Conservation (phyloP, 37 sponge, comb jelly and placozoan genomes). For the Cliona cf. orientalis region DNA sequence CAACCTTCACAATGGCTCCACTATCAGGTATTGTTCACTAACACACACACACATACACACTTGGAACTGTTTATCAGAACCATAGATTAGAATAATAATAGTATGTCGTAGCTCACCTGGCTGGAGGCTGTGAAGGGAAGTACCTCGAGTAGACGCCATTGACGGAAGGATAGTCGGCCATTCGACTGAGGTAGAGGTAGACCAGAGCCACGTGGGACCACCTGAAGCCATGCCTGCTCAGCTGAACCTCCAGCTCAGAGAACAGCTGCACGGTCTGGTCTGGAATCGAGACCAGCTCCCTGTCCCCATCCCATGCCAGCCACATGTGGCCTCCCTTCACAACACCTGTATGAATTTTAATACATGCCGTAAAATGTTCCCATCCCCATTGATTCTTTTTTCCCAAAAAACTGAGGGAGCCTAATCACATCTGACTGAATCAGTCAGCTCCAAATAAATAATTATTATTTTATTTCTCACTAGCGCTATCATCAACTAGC, state of each 20-base stretch:
- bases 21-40: too few species aligned
- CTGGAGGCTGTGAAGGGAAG: conserved; percentile 66
- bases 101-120: conserved; percentile 56
- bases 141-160: conserved; percentile 49
- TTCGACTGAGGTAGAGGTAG: conserved; percentile 63
- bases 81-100: too few species aligned
- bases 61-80: background rate
- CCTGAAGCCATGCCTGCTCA: background rate
- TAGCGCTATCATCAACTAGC: too few species aligned
- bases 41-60: too few species aligned
- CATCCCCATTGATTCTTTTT: background rate
- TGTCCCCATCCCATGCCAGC: conserved; percentile 35
- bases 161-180: conserved; percentile 56
- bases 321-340: background rate
- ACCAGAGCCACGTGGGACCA: conserved; percentile 56
- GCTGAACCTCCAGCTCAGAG: background rate
- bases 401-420: too few species aligned
- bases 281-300: background rate
- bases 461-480: too few species aligned
- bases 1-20: too few species aligned
- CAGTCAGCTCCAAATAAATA: too few species aligned
- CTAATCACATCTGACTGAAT: too few species aligned
- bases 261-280: conserved; percentile 30
- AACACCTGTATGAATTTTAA: background rate
- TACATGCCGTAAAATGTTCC: background rate